Percentiles rank a stretch among this genome's conserved stretches.
These are phyloP conservation scores for Diplodus sargus DNA, from an alignment of 2,797 vertebrate species.

Conservation along the genomic window DNA sequence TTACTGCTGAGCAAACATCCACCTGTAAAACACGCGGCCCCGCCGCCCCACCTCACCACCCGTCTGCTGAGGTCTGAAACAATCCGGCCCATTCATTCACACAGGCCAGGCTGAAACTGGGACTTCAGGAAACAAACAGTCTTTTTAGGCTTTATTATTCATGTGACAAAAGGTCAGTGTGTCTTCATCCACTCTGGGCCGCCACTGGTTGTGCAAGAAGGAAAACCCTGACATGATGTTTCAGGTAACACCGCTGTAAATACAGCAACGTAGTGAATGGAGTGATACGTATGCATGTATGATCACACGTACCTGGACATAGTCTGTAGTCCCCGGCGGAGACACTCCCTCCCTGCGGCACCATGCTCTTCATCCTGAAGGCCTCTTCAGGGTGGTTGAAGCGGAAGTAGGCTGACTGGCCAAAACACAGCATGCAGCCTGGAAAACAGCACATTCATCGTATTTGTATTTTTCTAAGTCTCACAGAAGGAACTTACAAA, in stretches of 20 bases:
- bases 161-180: constrained; percentile 36
- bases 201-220: constrained; percentile 13
- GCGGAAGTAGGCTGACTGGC: constrained; percentile 93
- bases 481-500: neutral
- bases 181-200: constrained; percentile 27
- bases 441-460: constrained; percentile 44
- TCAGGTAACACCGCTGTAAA: constrained; percentile 2
- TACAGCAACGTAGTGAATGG: neutral
- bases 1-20: constrained; percentile 56
- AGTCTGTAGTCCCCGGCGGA: constrained; percentile 73
- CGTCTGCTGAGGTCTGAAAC: constrained; percentile 29
- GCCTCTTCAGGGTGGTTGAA: constrained; percentile 98
- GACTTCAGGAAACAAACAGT: constrained; percentile 14
- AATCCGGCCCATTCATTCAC: constrained; percentile 54
- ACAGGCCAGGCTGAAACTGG: constrained; percentile 24
- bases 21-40: constrained; percentile 63
- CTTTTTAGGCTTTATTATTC: constrained; percentile 24
- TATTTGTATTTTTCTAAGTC: neutral
- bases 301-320: constrained; percentile 83
- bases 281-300: neutral
- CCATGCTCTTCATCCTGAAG: constrained; percentile 97
- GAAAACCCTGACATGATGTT: neutral
- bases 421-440: constrained; percentile 98
- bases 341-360: constrained; percentile 82
- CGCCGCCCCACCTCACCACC: constrained; percentile 34